Conservation (phyloP, 2,113 vertebrate species). For the Drymodes brunneopygia region DNA sequence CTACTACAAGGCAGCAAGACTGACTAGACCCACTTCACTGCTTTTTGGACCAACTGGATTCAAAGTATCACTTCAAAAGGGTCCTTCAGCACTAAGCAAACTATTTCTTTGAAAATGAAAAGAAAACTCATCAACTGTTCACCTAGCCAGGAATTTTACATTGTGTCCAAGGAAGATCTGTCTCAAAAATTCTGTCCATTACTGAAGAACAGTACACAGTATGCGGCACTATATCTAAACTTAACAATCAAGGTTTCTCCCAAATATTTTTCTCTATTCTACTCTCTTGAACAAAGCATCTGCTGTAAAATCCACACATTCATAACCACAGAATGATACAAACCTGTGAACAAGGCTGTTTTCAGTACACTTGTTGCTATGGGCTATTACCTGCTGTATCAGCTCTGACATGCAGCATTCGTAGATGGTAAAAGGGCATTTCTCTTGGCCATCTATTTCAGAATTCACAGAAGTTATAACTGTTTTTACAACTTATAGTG, state of each 20-base stretch:
- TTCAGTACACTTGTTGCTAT: not conserved
- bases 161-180: not conserved
- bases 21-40: not conserved
- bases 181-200: not conserved
- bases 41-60: not conserved
- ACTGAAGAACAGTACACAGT: constrained; percentile 8
- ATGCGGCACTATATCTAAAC: not conserved
- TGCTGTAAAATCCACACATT: constrained; percentile 12
- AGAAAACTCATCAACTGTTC: not conserved
- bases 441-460: constrained; percentile 43
- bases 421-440: not conserved
- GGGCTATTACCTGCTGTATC: not conserved
- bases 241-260: not conserved
- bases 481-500: constrained; percentile 30
- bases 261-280: constrained; percentile 4
- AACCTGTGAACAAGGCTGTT: not conserved
- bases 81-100: not conserved
- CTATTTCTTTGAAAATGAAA: not conserved
- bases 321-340: constrained; percentile 21
- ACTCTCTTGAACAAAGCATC: constrained; percentile 35
- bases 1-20: not conserved
- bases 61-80: not conserved
- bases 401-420: not conserved
- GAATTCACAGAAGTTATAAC: constrained; percentile 1
- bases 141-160: not conserved